Percentiles rank a stretch among this genome's conserved stretches.
These are phyloP conservation scores for Tetragonisca angustula DNA, from an alignment of 2,888 invertebrate species.

Conservation along the genomic window DNA sequence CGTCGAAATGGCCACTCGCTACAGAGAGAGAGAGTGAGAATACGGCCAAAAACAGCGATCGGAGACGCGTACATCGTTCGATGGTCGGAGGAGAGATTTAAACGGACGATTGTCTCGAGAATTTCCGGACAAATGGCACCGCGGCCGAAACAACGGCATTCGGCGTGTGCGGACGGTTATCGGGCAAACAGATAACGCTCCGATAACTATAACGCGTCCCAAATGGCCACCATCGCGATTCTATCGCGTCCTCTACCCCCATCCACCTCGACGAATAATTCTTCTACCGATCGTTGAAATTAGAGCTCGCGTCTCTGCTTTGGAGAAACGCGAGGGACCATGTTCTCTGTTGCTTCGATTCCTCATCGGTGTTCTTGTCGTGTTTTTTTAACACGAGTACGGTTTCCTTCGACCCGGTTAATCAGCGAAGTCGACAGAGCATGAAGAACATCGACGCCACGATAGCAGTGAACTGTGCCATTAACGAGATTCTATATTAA, in stretches of 20 bases:
- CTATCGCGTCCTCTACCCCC: neutral
- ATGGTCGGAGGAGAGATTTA: neutral
- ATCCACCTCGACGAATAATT: constrained; percentile 7
- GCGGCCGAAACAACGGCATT: constrained; percentile 17
- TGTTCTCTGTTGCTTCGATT: neutral
- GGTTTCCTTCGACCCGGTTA: neutral
- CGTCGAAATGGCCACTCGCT: neutral
- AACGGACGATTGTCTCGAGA: constrained; percentile 47
- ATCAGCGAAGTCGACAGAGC: neutral
- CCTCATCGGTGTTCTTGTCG: neutral
- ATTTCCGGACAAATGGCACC: constrained; percentile 47
- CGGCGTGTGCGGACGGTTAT: constrained; percentile 33
- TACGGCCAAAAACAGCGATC: neutral
- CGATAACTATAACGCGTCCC: constrained; percentile 34
- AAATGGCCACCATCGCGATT: constrained; percentile 15
- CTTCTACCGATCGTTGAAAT: neutral
- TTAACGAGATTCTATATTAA: neutral
- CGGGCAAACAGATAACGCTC: constrained; percentile 27
- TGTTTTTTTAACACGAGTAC: neutral
- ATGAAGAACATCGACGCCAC: neutral
- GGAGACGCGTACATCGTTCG: constrained; percentile 25
- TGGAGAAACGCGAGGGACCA: neutral
- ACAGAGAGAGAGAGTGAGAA: neutral
- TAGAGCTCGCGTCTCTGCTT: neutral
- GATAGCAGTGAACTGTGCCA: neutral